These are phyloP conservation scores for Dyspetes luteomarginatus DNA, from an alignment of 2,888 invertebrate genomes.

Conservation along the genomic window DNA sequence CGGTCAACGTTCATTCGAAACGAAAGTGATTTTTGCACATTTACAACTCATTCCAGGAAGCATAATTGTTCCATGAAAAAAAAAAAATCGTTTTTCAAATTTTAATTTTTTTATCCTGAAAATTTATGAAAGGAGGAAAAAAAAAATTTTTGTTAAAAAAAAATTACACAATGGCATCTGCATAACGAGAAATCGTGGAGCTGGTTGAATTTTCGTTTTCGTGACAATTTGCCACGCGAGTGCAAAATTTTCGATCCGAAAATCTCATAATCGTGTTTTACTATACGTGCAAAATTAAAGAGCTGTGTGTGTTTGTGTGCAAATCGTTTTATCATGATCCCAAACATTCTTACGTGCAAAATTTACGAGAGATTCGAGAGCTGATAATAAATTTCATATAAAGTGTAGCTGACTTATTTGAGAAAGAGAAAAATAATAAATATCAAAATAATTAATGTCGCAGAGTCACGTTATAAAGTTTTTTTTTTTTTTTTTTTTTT, in stretches of 20 bases:
- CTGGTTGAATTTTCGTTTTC: conserved; percentile 2
- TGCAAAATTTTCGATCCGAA: conserved; percentile 1
- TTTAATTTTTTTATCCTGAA: neutral
- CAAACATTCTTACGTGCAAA: conserved; percentile 52
- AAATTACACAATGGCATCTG: neutral
- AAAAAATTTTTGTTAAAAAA: neutral
- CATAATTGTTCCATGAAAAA: neutral
- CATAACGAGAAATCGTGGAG: conserved; percentile 12
- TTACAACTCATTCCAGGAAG: conserved; percentile 14
- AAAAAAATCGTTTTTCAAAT: neutral
- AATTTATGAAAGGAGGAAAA: too few relatives aligned
- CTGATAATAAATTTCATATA: conserved; percentile 46
- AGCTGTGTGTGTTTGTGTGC: conserved; percentile 3
- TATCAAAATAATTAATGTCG: conserved; percentile 31
- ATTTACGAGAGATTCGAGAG: conserved; percentile 39
- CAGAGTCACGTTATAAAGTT: conserved; percentile 28
- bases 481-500: conserved; percentile 6
- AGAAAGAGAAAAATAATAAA: neutral
- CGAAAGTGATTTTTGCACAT: conserved; percentile 41
- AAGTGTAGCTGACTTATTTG: conserved; percentile 35
- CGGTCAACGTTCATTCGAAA: conserved; percentile 33
- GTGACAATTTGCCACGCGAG: conserved; percentile 45
- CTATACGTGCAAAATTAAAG: conserved; percentile 4
- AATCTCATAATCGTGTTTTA: conserved; percentile 11
- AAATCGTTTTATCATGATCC: conserved; percentile 47